Evolutionary conservation across 2,113 vertebrate species (phyloP).

Genomic region (Hemiprocne comata): DNA sequence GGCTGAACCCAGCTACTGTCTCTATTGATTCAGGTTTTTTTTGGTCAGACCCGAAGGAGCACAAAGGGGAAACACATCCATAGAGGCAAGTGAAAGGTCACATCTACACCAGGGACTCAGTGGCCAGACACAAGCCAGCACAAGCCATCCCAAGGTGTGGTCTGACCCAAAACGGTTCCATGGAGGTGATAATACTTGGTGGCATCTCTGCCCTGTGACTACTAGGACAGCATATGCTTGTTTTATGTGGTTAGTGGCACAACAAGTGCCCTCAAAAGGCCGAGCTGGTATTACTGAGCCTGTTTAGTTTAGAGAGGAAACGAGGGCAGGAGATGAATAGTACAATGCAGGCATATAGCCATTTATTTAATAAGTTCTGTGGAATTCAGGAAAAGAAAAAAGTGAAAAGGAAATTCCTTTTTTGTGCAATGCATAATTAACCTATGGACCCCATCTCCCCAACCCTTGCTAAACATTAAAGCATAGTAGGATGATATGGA

Average conservation of each 20-base stretch:
- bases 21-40: background rate
- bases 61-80: background rate
- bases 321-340: background rate
- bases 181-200: background rate
- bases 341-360: background rate
- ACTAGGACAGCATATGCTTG: background rate
- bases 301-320: background rate
- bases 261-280: background rate
- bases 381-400: background rate
- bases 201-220: background rate
- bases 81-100: background rate
- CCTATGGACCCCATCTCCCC: background rate
- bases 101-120: background rate
- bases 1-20: background rate
- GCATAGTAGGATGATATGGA: background rate
- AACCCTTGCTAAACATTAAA: background rate
- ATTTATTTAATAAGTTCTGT: background rate
- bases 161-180: background rate
- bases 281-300: background rate
- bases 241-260: background rate
- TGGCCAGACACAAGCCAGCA: fast-evolving
- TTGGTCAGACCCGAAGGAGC: background rate
- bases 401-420: background rate
- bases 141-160: background rate
- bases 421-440: constrained; percentile 18